Conservation (phyloP, 2,797 vertebrate genomes). For the Brachyalestes nurse region DNA sequence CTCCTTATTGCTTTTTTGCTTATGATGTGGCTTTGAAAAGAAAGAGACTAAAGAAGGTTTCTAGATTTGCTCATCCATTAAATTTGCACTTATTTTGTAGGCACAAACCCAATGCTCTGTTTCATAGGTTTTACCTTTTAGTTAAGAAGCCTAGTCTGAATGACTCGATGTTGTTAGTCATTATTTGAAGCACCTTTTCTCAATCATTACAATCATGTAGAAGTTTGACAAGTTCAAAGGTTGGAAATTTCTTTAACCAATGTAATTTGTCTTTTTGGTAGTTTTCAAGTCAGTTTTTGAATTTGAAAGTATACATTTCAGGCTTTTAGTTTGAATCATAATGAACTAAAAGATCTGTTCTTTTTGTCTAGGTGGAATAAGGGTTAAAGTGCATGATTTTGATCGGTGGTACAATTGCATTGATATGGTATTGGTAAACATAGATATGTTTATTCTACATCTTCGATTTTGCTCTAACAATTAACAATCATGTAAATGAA, state of each 20-base stretch:
- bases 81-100: conserved; percentile 42
- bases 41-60: conserved; percentile 10
- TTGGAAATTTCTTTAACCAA: background rate
- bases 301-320: conserved; percentile 27
- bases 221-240: conserved; percentile 13
- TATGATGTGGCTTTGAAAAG: background rate
- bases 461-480: conserved; percentile 24
- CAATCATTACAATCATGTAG: conserved; percentile 13
- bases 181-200: conserved; percentile 30
- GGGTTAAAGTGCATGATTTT: conserved; percentile 39
- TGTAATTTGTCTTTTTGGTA: background rate
- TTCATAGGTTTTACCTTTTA: conserved; percentile 13
- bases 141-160: background rate
- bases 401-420: conserved; percentile 47
- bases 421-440: conserved; percentile 50
- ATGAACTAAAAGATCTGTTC: conserved; percentile 21
- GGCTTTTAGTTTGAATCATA: conserved; percentile 27
- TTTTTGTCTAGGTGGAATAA: conserved; percentile 37
- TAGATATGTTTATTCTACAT: conserved; percentile 47
- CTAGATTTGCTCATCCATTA: conserved; percentile 5
- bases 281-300: background rate
- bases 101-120: conserved; percentile 34
- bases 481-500: conserved; percentile 33
- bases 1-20: background rate
- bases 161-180: background rate